Evolutionary conservation across 2,888 invertebrate genomes (phyloP).

Genomic region (Timema podura): DNA sequence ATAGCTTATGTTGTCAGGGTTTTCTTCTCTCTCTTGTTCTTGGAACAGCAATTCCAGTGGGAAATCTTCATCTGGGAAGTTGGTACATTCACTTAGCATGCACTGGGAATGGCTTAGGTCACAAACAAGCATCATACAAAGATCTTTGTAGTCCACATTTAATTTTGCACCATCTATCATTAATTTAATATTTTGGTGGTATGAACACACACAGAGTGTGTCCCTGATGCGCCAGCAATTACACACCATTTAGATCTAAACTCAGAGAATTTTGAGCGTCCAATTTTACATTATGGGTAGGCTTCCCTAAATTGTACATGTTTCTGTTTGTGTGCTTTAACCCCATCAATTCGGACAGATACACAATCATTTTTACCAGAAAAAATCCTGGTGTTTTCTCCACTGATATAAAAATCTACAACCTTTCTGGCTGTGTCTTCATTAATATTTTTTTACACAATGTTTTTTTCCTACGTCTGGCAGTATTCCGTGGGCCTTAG

Average conservation of each 20-base stretch:
- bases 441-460: neutral
- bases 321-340: slow-evolving; percentile 7
- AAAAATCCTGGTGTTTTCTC: neutral
- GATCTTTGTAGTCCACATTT: neutral
- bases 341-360: neutral
- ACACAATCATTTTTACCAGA: neutral
- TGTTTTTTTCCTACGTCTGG: neutral
- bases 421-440: neutral
- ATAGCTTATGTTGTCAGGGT: neutral
- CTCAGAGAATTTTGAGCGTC: neutral
- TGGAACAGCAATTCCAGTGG: neutral
- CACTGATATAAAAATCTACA: neutral
- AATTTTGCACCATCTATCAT: slow-evolving; percentile 8
- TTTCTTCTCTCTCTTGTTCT: neutral
- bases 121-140: neutral
- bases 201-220: slow-evolving; percentile 1
- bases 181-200: neutral
- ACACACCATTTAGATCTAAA: slow-evolving; percentile 1
- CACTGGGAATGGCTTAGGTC: neutral
- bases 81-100: neutral
- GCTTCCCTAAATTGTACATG: neutral
- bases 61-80: neutral
- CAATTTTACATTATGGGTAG: slow-evolving; percentile 2
- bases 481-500: too few species aligned
- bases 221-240: neutral